Evolutionary conservation across 2,888 invertebrate species (phyloP), one percentile per base, ranked within the genome.

Genomic region (Cephus rjabovi): DNA sequence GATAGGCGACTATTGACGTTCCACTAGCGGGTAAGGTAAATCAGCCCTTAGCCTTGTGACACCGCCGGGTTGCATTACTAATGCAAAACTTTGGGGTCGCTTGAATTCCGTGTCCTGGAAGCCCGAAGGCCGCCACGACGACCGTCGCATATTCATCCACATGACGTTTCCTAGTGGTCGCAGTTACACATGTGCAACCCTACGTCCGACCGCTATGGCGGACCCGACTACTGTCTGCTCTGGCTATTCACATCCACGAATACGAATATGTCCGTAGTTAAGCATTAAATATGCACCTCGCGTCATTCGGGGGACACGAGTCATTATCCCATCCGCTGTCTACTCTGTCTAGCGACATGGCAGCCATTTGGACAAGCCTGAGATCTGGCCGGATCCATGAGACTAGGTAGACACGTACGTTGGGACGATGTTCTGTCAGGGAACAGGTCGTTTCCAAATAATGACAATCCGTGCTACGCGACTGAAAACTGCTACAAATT

Each of bases 241-340:
- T 40, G 40, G 40, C 40, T 40, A 40, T 40, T 40, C 82, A 84
- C 86, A 84, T 82, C 84, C 85, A 83, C 84, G 82, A 84, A 83
- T 85, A 84, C 83, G 82, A 81, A 83, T 79, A 82, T 73, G 81
- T 81, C 81, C 80, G 79, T 84, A 82, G 84, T 82, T 81, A 83
- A 84, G 82, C 82, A 87, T 89, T 88, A 88, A 87, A 87, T 89
- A 89, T 89, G 89, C 89, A 89, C 85, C 88, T 87, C 88, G 84
- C 87, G 88, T 89, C 86, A 89, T 88, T 86, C 85, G 81, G 86
- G 85, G 84, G 85, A 85, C 87, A 86, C 85, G 85, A 85, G 89
- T 87, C 89, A 88, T 89, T 89, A 88, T 88, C 88, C 89, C 85
- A 88, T 88, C 87, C 87, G 86, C 83, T 85, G 87, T 85, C 85